Conservation (phyloP, 2,113 vertebrate species). For the Tursiops truncatus region DNA sequence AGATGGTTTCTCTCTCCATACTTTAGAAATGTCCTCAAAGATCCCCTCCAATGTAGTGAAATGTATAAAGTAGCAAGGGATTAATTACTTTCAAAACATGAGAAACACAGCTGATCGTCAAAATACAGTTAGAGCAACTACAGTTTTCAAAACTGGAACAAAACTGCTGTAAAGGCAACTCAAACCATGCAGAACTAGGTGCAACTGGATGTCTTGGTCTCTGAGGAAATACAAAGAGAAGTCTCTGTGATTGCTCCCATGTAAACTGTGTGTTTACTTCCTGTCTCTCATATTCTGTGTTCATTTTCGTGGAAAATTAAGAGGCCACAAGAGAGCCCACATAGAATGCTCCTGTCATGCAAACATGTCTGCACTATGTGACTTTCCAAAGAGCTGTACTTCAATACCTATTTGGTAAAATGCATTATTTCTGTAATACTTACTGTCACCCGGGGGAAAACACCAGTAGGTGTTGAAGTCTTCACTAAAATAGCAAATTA, state of each 20-base stretch:
- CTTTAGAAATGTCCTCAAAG: background rate
- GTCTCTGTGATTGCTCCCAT: background rate
- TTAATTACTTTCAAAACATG: background rate
- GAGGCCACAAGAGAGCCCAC: conserved; percentile 1
- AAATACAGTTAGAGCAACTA: background rate
- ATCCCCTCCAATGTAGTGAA: background rate
- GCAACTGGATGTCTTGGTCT: background rate
- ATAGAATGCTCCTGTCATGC: background rate
- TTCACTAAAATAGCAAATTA: conserved; percentile 74
- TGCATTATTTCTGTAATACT: conserved; percentile 56
- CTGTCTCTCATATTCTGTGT: background rate
- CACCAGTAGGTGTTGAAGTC: conserved; percentile 55
- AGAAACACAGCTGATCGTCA: conserved; percentile 1
- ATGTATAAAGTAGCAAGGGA: background rate
- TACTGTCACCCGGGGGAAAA: conserved; percentile 52
- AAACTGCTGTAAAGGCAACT: background rate
- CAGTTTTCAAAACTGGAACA: background rate
- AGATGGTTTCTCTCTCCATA: background rate
- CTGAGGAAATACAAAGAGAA: background rate
- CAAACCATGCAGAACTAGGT: background rate
- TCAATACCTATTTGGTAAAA: conserved; percentile 12
- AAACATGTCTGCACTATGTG: background rate
- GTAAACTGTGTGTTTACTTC: background rate
- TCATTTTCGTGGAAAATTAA: conserved; percentile 33
- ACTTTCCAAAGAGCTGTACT: conserved; percentile 23